Base-by-base conservation (phyloP, 2,797 vertebrate species). In the Poeciliopsis gracilis region DNA sequence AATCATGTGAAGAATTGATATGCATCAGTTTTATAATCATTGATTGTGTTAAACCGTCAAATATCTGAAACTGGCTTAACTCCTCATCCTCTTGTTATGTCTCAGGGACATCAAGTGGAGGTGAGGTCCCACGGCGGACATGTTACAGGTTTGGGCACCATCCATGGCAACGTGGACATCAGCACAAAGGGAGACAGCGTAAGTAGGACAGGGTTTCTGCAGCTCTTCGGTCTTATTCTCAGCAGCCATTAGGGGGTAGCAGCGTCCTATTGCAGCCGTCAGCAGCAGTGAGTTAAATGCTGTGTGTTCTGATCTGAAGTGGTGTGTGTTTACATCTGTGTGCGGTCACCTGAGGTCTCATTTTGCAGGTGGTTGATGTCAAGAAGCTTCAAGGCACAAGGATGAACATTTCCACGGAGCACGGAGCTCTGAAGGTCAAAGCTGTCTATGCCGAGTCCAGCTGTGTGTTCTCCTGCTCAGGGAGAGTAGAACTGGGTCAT, bases 361-460 rank as follows among this genome's bases (percentile, higher is more conserved):
- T 78, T 88, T 88, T 92, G 8, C 88, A 99, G 98, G 94, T 86
- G 61, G 96, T 99, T 83, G 94, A 95, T 69, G 82, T 98, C 86
- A 97, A 97, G 93, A 99, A 99, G 93, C 94, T 99, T 55, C 97
- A 98, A 87, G 98, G 98, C 82, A 96, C 96, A 78, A 94, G 80
- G 36, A 95, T 99, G 95, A 97, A 95, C 41, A 92, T 99, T 91
- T 97, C 96, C 67, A 98, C 97, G 72, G 96, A 98, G 80, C 93
- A 90, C 25, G 98, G 98, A 46, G 87, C 95, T 80, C 89, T 99
- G 88, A 97, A 96, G 93, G 96, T 97, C 20, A 97, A 96, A 86
- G 97, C 97, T 83, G 95, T 99, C 76, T 99, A 99, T 77, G 96
- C 97, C 0, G 97, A 98, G 79, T 96, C 96, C 45, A 97, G 97